Evolutionary conservation across 2,888 invertebrate species (phyloP), one percentile per base, ranked within the genome.

Genomic region (Brassicogethes aeneus): DNA sequence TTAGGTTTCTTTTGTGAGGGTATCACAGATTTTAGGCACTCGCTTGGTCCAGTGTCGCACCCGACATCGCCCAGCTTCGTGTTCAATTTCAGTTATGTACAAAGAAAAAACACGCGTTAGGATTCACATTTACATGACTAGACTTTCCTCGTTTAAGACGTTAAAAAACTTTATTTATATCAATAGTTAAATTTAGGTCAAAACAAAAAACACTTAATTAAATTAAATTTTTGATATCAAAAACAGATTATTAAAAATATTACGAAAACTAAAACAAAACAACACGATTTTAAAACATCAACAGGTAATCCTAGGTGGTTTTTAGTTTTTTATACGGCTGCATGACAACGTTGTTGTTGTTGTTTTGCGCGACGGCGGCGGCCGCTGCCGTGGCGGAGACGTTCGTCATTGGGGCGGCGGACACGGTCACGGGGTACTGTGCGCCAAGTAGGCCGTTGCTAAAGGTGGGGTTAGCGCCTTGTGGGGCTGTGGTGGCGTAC

Each of bases 291-390:
- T 42, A 40, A 41, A 46, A 41, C 43, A 46, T 32, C 36, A 34
- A 40, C 41, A 36, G 33, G n/a, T n/a, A n/a, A n/a, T 30, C 60
- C 74, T 83, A 85, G 65, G 83, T 87, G 59, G 89, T 89, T 74
- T 89, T 89, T 81, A 89, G 83, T 73, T 89, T 89, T 72, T 90
- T 90, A 71, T 86, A 89, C 43, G 90, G 90, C 66, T 88, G 88
- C 64, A 85, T 75, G 15, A 79, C 77, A 44, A 76, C 74, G 50
- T 68, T 68, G 51, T 71, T 70, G 50, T 68, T 70, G 53, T 70
- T 70, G 54, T 69, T 65, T 39, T 65, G 59, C 32, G 62, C 62
- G 15, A 74, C 73, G 64, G 70, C 61, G 56, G 74, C 65, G 60
- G 71, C 63, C 62, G 65, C 50, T 62, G 67, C 51, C 61, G 67